phyloP scores from a whole-genome alignment of 2,888 invertebrate species.

The Helleia helle region DNA sequence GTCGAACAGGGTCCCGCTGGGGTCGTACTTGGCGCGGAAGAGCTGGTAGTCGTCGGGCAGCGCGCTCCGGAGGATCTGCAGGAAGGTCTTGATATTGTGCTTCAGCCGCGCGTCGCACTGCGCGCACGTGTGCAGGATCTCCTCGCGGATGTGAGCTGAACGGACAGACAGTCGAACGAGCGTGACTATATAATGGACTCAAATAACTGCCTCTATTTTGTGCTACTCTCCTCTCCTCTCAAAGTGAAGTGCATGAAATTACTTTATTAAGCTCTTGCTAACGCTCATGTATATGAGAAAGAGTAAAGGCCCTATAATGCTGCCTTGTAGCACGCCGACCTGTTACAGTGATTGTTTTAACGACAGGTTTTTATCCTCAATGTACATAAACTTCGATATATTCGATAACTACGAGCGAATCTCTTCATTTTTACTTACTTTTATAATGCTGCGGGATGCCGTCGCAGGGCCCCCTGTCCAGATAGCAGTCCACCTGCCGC shows the following conservation, averaged over 20 bases:
- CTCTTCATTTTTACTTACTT: not conserved
- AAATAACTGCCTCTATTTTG: too few relatives aligned
- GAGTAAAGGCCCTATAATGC: not conserved
- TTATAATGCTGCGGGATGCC: conserved; percentile 7
- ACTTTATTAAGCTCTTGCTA: too few relatives aligned
- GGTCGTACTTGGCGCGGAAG: conserved; percentile 6
- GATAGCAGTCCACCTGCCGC: conserved; percentile 8
- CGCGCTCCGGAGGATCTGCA: not conserved
- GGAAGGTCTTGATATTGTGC: conserved; percentile 8
- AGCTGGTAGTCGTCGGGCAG: conserved; percentile 1
- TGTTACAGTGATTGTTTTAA: too few relatives aligned
- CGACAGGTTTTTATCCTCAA: too few relatives aligned
- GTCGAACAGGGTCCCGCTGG: conserved; percentile 4
- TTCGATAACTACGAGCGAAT: too few relatives aligned
- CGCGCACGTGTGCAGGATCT: not conserved
- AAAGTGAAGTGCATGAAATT: not conserved
- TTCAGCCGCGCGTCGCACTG: conserved; percentile 2
- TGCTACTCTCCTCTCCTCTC: not conserved
- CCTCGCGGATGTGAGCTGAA: conserved; percentile 5
- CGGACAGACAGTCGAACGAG: too few relatives aligned
- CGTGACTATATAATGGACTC: too few relatives aligned
- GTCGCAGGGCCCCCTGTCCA: conserved; percentile 9
- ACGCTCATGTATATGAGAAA: too few relatives aligned
- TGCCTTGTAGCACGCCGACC: not conserved
- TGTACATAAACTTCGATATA: too few relatives aligned